Evolutionary conservation across 1,140 invertebrate species (phyloP).

Genomic region (Patella vulgata): DNA sequence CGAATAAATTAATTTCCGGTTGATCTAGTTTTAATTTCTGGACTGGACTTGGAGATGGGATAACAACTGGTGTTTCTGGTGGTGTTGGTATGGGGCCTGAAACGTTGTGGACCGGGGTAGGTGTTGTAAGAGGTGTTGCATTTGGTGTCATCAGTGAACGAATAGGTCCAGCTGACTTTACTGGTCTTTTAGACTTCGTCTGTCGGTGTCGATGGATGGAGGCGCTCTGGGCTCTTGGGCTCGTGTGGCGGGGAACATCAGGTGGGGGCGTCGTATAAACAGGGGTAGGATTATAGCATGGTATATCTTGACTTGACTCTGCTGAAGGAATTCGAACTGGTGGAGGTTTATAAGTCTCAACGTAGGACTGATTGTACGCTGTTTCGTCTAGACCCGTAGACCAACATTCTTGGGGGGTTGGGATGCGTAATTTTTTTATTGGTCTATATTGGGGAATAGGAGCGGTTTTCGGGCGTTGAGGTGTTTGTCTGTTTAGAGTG

Average conservation of each 20-base stretch:
- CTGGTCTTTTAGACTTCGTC: constrained; percentile 29
- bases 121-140: too few species aligned
- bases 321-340: background rate
- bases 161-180: constrained; percentile 38
- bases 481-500: constrained; percentile 8
- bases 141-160: constrained; percentile 1
- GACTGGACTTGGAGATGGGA: background rate
- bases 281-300: background rate
- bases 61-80: constrained; percentile 2
- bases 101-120: too few species aligned
- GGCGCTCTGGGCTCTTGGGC: constrained; percentile 38
- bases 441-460: constrained; percentile 40
- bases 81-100: background rate
- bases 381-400: constrained; percentile 30
- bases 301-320: too few species aligned
- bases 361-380: background rate
- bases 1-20: background rate
- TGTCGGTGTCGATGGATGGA: constrained; percentile 31
- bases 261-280: background rate
- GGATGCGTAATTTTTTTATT: constrained; percentile 36
- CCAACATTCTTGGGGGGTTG: constrained; percentile 46
- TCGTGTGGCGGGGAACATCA: background rate
- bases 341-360: background rate
- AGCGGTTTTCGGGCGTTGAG: constrained; percentile 24
- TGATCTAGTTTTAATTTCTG: background rate